These are phyloP conservation scores for Aptenodytes forsteri DNA, from an alignment of 2,113 vertebrate genomes.

Conservation along the genomic window DNA sequence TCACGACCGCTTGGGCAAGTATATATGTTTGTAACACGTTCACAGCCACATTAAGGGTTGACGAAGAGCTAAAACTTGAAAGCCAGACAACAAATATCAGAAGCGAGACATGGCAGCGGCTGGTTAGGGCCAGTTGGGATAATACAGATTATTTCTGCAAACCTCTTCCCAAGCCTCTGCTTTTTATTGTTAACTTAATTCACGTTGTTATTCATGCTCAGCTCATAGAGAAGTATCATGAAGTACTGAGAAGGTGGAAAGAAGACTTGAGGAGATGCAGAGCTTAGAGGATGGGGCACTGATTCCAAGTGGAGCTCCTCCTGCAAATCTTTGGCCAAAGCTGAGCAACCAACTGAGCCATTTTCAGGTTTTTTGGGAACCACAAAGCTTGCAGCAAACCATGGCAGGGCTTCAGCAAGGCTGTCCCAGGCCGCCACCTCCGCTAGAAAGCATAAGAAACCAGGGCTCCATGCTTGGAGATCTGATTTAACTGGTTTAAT, in stretches of 20 bases:
- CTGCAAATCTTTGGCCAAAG: not conserved
- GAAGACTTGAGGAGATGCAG: not conserved
- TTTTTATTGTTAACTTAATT: not conserved
- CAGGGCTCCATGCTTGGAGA: fast-evolving
- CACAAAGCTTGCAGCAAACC: not conserved
- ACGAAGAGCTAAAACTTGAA: not conserved
- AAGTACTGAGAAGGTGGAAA: not conserved
- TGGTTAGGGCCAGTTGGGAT: not conserved
- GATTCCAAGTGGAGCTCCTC: not conserved
- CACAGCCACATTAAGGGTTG: not conserved
- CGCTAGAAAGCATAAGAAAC: not conserved
- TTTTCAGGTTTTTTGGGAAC: not conserved
- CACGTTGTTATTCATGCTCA: fast-evolving
- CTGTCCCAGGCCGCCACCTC: not conserved
- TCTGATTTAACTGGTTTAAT: not conserved
- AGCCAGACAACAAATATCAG: not conserved
- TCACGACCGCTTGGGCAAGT: fast-evolving
- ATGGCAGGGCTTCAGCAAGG: not conserved
- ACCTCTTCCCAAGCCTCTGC: not conserved
- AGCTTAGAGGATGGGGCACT: not conserved
- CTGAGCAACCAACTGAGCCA: fast-evolving
- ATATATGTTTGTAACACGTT: fast-evolving
- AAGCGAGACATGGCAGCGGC: fast-evolving
- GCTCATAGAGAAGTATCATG: not conserved
- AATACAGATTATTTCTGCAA: not conserved